phyloP scores from a whole-genome alignment of 2,888 invertebrate genomes.

The Rosalia funebris region DNA sequence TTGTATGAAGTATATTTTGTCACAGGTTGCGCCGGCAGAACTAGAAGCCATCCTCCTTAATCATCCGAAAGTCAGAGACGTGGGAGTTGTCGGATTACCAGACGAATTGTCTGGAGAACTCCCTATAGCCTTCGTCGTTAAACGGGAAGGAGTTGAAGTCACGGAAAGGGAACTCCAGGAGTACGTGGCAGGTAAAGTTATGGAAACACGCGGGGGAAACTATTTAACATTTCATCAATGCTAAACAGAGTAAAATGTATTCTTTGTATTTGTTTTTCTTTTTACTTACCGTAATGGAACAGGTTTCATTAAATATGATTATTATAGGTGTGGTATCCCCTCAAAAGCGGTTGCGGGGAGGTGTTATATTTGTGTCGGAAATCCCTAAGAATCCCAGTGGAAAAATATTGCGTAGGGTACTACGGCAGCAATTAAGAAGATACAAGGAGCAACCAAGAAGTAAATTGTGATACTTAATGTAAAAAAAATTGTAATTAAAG shows the following conservation, averaged over 20 bases:
- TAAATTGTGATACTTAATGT: background rate
- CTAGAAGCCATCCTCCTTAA: slow-evolving; percentile 79
- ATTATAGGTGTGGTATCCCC: slow-evolving; percentile 71
- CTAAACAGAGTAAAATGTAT: background rate
- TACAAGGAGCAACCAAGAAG: background rate
- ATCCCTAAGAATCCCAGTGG: slow-evolving; percentile 84
- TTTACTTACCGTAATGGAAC: background rate
- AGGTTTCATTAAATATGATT: background rate
- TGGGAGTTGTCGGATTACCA: slow-evolving; percentile 82
- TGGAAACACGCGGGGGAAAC: background rate
- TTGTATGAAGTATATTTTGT: too few species aligned
- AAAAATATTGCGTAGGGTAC: slow-evolving; percentile 70
- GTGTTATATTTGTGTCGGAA: slow-evolving; percentile 76
- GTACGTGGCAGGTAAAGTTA: slow-evolving; percentile 62
- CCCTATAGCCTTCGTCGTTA: slow-evolving; percentile 79
- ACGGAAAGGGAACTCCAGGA: slow-evolving; percentile 58
- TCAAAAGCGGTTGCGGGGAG: slow-evolving; percentile 78
- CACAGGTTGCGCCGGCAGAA: slow-evolving; percentile 84
- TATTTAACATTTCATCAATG: background rate
- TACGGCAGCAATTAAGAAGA: background rate
- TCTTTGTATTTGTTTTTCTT: background rate
- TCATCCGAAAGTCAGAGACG: slow-evolving; percentile 77
- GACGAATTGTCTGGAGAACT: slow-evolving; percentile 79
- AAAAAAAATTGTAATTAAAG: too few species aligned
- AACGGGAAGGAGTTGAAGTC: slow-evolving; percentile 65